Percentiles rank a stretch among this genome's conserved stretches.
phyloP scores from a whole-genome alignment of 2,888 invertebrate genomes.

The Linnaemya vulpina region DNA sequence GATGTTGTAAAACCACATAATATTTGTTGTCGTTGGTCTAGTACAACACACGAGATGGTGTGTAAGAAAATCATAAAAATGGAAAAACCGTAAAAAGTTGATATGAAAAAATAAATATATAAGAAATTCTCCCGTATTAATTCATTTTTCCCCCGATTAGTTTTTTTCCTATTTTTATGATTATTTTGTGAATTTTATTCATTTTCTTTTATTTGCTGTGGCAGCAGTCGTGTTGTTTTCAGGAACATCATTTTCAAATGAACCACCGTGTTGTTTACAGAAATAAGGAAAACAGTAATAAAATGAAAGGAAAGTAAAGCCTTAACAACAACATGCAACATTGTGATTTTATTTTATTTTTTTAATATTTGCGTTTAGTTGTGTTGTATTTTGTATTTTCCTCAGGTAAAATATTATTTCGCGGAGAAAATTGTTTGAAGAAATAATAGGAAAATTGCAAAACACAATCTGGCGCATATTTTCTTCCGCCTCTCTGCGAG shows the following conservation, averaged over 20 bases:
- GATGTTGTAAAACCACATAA: slow-evolving; percentile 60
- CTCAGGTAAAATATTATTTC: too few relatives aligned
- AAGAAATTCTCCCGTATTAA: neutral
- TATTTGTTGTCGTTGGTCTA: slow-evolving; percentile 25
- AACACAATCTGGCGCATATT: too few relatives aligned
- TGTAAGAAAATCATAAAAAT: slow-evolving; percentile 30
- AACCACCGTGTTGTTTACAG: slow-evolving; percentile 36
- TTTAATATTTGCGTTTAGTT: too few relatives aligned
- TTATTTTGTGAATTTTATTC: slow-evolving; percentile 25
- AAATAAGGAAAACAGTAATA: slow-evolving; percentile 6
- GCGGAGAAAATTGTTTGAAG: too few relatives aligned
- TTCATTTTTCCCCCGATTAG: slow-evolving; percentile 19
- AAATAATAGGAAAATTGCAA: too few relatives aligned
- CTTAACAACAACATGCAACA: slow-evolving; percentile 47
- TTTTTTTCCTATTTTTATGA: neutral
- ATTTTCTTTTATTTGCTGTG: neutral
- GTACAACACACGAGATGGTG: slow-evolving; percentile 2
- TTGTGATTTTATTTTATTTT: neutral
- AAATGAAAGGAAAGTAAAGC: slow-evolving; percentile 8
- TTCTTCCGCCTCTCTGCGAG: too few relatives aligned
- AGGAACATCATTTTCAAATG: slow-evolving; percentile 55
- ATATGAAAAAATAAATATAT: too few relatives aligned
- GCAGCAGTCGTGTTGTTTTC: slow-evolving; percentile 44
- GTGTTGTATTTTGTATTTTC: too few relatives aligned
- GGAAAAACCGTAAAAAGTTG: slow-evolving; percentile 8